phyloP scores from a whole-genome alignment of 2,888 invertebrate species.

The Scaptomyza polygonia region DNA sequence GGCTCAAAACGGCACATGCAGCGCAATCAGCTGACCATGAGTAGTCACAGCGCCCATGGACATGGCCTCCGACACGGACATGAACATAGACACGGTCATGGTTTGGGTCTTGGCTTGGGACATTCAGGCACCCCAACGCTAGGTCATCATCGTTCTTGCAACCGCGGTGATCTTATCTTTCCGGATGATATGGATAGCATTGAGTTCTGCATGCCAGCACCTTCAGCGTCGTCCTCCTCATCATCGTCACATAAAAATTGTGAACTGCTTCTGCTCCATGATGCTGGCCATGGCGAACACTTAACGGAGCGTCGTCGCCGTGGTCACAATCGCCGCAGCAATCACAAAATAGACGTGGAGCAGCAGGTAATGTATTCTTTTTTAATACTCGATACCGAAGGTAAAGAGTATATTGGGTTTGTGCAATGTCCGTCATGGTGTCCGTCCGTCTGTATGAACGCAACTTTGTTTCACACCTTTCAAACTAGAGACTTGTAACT shows the following conservation, averaged over 20 bases:
- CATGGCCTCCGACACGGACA: conserved; percentile 25
- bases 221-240: conserved; percentile 67
- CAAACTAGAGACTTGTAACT: too few species aligned
- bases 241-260: conserved; percentile 76
- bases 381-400: too few species aligned
- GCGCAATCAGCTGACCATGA: conserved; percentile 3
- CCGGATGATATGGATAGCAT: conserved; percentile 84
- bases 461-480: too few species aligned
- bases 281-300: conserved; percentile 68
- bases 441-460: too few species aligned
- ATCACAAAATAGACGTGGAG: conserved; percentile 83
- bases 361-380: conserved; percentile 76
- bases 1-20: background rate
- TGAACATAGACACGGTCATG: conserved; percentile 34
- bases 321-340: conserved; percentile 82
- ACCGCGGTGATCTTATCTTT: conserved; percentile 80
- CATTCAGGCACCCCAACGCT: conserved; percentile 68
- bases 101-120: conserved; percentile 35
- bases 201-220: conserved; percentile 83
- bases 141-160: conserved; percentile 70
- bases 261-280: conserved; percentile 72
- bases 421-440: too few species aligned
- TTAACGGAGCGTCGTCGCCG: conserved; percentile 82
- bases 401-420: too few species aligned
- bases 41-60: conserved; percentile 1